These are phyloP conservation scores for Sthenelais limicola DNA, from an alignment of 2,888 invertebrate species.

Conservation along the genomic window DNA sequence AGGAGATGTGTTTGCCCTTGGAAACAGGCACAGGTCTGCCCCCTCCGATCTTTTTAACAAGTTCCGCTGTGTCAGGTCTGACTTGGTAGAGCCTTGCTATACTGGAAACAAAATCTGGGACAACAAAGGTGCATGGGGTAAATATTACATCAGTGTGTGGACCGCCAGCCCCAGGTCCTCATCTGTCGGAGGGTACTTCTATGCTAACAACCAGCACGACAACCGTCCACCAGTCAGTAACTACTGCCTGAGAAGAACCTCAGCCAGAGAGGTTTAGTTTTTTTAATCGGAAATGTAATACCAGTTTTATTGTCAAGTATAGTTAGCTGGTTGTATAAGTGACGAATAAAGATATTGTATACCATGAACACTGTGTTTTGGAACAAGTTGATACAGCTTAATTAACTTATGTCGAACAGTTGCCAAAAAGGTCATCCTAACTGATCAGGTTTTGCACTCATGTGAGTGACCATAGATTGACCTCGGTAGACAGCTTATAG, in stretches of 20 bases:
- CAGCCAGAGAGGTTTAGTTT: too few relatives aligned
- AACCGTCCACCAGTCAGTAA: not conserved
- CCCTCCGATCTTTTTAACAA: slow-evolving; percentile 16
- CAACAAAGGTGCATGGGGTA: slow-evolving; percentile 22
- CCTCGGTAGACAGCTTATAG: too few relatives aligned
- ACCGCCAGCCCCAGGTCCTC: not conserved
- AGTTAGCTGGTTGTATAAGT: too few relatives aligned
- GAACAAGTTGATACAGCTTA: too few relatives aligned
- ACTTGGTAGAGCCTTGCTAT: slow-evolving; percentile 6
- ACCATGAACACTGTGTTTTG: too few relatives aligned
- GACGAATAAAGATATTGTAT: too few relatives aligned
- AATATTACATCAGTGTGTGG: slow-evolving; percentile 25
- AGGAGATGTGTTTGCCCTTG: slow-evolving; percentile 2
- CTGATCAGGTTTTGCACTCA: too few relatives aligned
- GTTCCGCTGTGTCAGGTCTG: not conserved
- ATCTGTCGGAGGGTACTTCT: slow-evolving; percentile 6
- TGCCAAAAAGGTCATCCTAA: too few relatives aligned
- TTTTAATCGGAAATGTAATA: too few relatives aligned
- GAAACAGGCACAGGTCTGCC: slow-evolving; percentile 3
- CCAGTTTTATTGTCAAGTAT: too few relatives aligned
- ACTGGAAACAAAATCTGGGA: slow-evolving; percentile 21
- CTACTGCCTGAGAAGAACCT: slow-evolving; percentile 10
- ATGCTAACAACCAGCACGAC: slow-evolving; percentile 27
- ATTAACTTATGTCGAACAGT: too few relatives aligned
- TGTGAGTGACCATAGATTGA: too few relatives aligned